Percentiles rank a stretch among this genome's conserved stretches.
These are phyloP conservation scores for Coryphaenoides rupestris DNA, from an alignment of 2,113 vertebrate species.

Conservation along the genomic window DNA sequence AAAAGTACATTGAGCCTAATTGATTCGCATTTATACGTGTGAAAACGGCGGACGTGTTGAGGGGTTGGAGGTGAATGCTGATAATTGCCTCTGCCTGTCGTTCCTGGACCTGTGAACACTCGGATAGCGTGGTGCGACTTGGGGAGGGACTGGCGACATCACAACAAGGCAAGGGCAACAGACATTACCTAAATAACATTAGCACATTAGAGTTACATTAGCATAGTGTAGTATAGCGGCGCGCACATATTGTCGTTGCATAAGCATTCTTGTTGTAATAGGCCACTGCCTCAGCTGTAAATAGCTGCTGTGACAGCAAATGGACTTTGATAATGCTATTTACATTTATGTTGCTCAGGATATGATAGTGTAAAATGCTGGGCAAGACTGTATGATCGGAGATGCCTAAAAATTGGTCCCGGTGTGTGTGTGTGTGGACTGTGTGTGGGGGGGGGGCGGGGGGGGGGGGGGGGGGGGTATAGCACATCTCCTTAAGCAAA, in stretches of 20 bases:
- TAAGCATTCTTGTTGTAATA: no score
- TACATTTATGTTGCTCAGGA: constrained; percentile 1
- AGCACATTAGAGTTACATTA: no score
- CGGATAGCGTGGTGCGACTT: not conserved
- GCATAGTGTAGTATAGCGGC: no score
- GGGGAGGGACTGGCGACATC: no score
- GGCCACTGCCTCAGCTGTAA: not conserved
- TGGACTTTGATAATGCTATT: not conserved
- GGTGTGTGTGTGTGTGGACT: not conserved
- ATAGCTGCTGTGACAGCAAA: not conserved
- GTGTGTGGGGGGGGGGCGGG: not conserved
- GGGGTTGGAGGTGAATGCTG: not conserved
- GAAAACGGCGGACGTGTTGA: constrained; percentile 20
- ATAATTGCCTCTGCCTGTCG: no score
- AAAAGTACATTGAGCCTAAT: no score
- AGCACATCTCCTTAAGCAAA: constrained; percentile 49
- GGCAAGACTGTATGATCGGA: not conserved
- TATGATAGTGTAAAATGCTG: no score
- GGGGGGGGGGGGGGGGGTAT: constrained; percentile 7
- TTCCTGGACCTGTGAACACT: not conserved
- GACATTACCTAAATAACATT: no score
- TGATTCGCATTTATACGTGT: no score
- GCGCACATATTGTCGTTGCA: no score
- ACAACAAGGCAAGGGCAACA: no score
- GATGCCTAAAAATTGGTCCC: constrained; percentile 9